Percentiles rank a stretch among this genome's conserved stretches.
phyloP scores from a whole-genome alignment of 2,113 vertebrate genomes.

The Chlamydotis undulata region DNA sequence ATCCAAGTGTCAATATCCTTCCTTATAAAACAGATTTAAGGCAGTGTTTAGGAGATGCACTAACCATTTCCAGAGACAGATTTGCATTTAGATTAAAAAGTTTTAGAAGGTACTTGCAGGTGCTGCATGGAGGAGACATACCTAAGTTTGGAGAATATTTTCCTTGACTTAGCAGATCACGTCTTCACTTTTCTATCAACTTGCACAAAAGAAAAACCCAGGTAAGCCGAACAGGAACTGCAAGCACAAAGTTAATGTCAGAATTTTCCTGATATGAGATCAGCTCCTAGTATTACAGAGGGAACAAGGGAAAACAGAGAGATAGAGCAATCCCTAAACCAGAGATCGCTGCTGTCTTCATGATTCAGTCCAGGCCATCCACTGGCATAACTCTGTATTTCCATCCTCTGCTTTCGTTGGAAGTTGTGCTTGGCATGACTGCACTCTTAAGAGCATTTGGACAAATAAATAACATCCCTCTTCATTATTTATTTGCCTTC shows the following conservation, averaged over 20 bases:
- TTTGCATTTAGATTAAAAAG: background rate
- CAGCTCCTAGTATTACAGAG: background rate
- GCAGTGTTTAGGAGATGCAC: background rate
- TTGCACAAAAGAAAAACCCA: background rate
- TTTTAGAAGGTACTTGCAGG: background rate
- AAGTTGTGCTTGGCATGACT: slow-evolving; percentile 67
- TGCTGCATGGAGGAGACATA: background rate
- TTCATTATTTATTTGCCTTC: slow-evolving; percentile 69
- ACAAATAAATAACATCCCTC: slow-evolving; percentile 69
- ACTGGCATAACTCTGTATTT: slow-evolving; percentile 13
- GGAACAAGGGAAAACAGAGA: background rate
- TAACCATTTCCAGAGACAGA: background rate
- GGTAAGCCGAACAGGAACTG: background rate
- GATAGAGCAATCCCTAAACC: background rate
- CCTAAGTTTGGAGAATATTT: background rate
- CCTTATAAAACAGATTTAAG: background rate
- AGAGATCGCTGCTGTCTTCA: background rate
- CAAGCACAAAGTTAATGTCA: background rate
- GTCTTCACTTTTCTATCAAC: background rate
- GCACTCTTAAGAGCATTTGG: slow-evolving; percentile 50
- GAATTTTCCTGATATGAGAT: background rate
- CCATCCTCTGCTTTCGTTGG: slow-evolving; percentile 46
- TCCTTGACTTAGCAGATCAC: background rate
- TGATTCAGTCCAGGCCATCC: slow-evolving; percentile 24
- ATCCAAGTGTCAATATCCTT: background rate